A percentile compares a stretch with the other conserved stretches of the same genome.
phyloP scores from a whole-genome alignment of 1,140 invertebrate species.

The Diorhabda elongata region DNA sequence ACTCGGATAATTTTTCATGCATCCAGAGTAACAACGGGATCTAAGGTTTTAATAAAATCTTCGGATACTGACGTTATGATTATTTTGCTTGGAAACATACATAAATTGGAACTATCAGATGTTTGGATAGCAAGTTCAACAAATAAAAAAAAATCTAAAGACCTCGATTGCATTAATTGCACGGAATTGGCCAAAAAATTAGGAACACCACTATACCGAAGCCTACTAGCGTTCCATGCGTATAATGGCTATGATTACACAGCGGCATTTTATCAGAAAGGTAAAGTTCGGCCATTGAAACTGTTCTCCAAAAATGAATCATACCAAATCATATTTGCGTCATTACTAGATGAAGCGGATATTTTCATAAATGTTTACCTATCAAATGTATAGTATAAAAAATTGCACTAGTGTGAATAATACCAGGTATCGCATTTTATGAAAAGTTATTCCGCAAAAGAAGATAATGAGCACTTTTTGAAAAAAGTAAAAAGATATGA shows the following conservation, averaged over 20 bases:
- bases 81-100: conserved; percentile 19
- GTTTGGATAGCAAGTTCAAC: conserved; percentile 13
- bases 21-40: conserved; percentile 6
- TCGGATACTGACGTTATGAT: conserved; percentile 18
- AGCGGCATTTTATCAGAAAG: conserved; percentile 15
- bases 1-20: conserved; percentile 11
- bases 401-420: conserved; percentile 16
- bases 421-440: conserved; percentile 13
- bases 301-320: conserved; percentile 14
- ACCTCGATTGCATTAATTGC: conserved; percentile 19
- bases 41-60: conserved; percentile 18
- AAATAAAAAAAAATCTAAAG: conserved; percentile 13
- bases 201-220: conserved; percentile 13
- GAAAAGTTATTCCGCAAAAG: conserved; percentile 13
- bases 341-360: conserved; percentile 18
- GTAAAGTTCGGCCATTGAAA: conserved; percentile 12
- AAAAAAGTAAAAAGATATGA: conserved; percentile 13
- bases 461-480: conserved; percentile 14
- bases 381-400: conserved; percentile 13
- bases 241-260: conserved; percentile 16
- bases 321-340: conserved; percentile 13
- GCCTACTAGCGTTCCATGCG: conserved; percentile 15
- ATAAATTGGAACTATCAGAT: conserved; percentile 12
- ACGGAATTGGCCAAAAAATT: conserved; percentile 11
- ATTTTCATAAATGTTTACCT: conserved; percentile 14